These are phyloP conservation scores for Hypsopygia costalis DNA, from an alignment of 2,888 invertebrate genomes.

Conservation along the genomic window DNA sequence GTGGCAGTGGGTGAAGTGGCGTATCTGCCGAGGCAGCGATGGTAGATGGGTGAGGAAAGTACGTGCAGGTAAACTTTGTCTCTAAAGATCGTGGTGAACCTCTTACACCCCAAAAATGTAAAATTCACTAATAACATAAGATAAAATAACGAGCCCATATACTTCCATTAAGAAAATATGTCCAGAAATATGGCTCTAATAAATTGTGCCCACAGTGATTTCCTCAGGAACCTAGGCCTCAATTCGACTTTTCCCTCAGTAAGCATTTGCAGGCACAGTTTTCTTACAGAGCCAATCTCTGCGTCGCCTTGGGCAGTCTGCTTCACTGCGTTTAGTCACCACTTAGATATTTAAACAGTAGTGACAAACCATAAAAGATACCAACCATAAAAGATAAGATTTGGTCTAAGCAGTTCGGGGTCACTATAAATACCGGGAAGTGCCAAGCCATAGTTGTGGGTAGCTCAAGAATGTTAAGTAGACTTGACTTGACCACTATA, in stretches of 20 bases:
- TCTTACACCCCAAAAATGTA: no score
- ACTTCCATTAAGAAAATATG: neutral
- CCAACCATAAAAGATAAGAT: neutral
- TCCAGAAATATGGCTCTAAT: neutral
- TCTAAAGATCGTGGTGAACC: no score
- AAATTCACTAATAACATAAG: no score
- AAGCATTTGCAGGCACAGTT: neutral
- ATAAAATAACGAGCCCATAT: neutral
- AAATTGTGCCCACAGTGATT: neutral
- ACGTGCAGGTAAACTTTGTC: no score
- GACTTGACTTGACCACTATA: no score
- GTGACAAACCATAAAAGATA: neutral
- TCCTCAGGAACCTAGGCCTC: neutral
- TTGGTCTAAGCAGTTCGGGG: no score
- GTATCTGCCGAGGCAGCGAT: no score
- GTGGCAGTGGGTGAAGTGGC: no score
- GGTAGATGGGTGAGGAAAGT: no score
- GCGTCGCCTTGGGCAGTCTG: conserved; percentile 1
- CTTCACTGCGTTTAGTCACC: neutral
- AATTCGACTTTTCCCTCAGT: neutral
- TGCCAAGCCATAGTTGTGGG: no score
- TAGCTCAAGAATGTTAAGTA: no score
- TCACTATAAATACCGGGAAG: no score
- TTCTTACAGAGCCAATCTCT: conserved; percentile 5
- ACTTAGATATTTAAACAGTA: neutral